A percentile compares a stretch with the other conserved stretches of the same genome.
Conservation (phyloP, 2,113 vertebrate genomes). For the Orthonyx spaldingii region DNA sequence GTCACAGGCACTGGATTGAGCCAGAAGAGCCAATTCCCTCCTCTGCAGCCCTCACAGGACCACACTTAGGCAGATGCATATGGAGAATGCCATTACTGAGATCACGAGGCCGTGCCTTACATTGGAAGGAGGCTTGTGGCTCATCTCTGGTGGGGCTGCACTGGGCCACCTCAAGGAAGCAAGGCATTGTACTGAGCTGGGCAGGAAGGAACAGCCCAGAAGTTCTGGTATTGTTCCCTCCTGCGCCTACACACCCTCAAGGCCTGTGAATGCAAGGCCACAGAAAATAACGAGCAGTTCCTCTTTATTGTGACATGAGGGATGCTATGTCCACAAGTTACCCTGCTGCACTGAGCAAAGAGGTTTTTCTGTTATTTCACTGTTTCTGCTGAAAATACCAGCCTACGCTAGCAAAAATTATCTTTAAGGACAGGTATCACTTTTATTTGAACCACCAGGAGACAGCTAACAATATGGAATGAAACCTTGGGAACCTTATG, state of each 20-base stretch:
- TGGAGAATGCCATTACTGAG: not conserved
- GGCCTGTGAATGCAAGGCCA: not conserved
- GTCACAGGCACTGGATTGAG: not conserved
- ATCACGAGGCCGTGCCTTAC: not conserved
- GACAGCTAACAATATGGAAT: not conserved
- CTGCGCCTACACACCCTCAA: not conserved
- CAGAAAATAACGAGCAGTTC: not conserved
- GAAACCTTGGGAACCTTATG: not conserved
- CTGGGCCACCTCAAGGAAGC: not conserved
- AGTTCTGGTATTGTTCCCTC: not conserved
- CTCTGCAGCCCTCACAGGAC: not conserved
- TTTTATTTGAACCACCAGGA: not conserved
- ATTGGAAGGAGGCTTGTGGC: not conserved
- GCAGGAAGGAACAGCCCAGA: not conserved
- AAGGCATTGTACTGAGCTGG: not conserved
- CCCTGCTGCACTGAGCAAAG: accelerated
- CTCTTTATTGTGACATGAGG: not conserved
- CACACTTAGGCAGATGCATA: not conserved
- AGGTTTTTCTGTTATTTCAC: not conserved
- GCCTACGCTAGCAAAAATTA: not conserved
- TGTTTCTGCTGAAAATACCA: not conserved
- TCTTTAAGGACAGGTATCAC: not conserved
- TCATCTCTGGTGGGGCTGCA: not conserved
- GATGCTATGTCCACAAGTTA: not conserved
- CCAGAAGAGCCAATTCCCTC: not conserved